Evolutionary conservation across 2,888 invertebrate genomes (phyloP).

Genomic region (Dorcus hopei): DNA sequence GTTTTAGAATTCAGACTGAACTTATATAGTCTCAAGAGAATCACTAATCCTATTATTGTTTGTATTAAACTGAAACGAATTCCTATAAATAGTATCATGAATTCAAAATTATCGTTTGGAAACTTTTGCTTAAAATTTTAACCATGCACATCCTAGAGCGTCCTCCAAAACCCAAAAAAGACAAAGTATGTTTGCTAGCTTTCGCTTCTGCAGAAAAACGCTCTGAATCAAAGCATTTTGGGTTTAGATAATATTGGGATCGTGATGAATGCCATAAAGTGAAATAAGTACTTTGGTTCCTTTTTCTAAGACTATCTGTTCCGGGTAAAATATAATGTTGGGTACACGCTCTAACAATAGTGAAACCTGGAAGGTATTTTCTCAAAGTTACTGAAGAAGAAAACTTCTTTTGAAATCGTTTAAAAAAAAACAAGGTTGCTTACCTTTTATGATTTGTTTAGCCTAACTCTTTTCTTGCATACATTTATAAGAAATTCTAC

Average conservation of each 20-base stretch:
- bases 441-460: not conserved
- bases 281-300: not conserved
- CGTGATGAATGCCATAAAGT: not conserved
- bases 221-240: slow-evolving; percentile 3
- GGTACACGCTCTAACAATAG: not conserved
- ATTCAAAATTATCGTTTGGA: too few species aligned
- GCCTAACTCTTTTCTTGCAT: not conserved
- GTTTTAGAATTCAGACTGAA: too few species aligned
- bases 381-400: slow-evolving; percentile 1
- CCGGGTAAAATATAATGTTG: not conserved
- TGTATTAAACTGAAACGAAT: too few species aligned
- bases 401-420: not conserved
- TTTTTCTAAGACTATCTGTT: not conserved
- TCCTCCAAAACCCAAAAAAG: too few species aligned
- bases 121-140: too few species aligned
- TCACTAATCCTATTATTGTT: too few species aligned
- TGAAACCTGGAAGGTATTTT: not conserved
- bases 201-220: not conserved
- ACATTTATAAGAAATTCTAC: not conserved
- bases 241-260: slow-evolving; percentile 1
- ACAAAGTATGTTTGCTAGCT: too few species aligned
- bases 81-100: too few species aligned
- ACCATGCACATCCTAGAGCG: too few species aligned
- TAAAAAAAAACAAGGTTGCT: not conserved
- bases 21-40: too few species aligned